These are phyloP conservation scores for Pachyramphus minor DNA, from an alignment of 2,113 vertebrate genomes.

Conservation along the genomic window DNA sequence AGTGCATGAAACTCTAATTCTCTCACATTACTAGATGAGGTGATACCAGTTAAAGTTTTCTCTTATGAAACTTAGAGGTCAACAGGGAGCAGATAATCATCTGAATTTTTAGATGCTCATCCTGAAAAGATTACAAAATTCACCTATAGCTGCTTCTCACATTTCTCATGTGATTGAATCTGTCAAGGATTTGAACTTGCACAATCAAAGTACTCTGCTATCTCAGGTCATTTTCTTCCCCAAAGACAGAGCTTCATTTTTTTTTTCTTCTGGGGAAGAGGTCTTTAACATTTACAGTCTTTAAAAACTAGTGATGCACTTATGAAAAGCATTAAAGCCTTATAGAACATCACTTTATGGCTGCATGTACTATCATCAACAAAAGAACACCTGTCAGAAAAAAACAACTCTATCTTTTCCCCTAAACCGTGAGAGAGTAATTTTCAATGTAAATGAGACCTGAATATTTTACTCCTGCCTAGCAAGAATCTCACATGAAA, in stretches of 20 bases:
- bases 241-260: neutral
- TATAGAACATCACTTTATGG: neutral
- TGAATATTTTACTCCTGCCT: conserved; percentile 45
- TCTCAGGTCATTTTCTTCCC: conserved; percentile 23
- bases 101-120: neutral
- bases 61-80: neutral
- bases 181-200: conserved; percentile 20
- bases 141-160: neutral
- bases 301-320: neutral
- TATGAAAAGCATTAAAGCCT: neutral
- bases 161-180: neutral
- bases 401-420: neutral
- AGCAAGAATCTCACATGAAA: conserved; percentile 22
- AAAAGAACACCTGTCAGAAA: conserved; percentile 40
- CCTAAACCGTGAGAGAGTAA: conserved; percentile 23
- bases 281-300: neutral
- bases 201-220: neutral
- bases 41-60: neutral
- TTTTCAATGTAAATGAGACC: conserved; percentile 57
- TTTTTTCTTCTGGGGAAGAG: neutral
- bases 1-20: neutral
- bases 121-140: neutral
- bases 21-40: neutral
- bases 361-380: neutral
- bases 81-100: neutral